Evolutionary conservation across 2,113 vertebrate genomes (phyloP), one percentile per base, ranked within the genome.

Genomic region (Microcebus griseorufus): DNA sequence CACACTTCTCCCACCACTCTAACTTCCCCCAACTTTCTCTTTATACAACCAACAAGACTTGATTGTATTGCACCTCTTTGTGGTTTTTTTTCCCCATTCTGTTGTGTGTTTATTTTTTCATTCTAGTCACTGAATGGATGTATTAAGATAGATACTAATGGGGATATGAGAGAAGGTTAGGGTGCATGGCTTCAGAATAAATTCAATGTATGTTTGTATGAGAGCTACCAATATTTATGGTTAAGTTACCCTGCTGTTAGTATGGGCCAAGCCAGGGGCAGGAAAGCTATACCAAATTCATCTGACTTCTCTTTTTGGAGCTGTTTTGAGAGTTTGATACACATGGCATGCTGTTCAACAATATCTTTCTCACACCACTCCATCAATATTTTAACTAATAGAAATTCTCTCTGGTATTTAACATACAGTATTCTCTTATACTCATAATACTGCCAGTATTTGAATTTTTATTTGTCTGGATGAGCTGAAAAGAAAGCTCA

Each of bases 311-410:
- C 62, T 48, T 70, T 17, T 0, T 10, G 6, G 34, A 13, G 2
- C 4, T 69, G 14, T 65, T 84, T 90, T 96, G 75, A 53, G 55
- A 73, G n/a, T 85, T 80, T 87, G 64, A 72, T 58, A 11, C 29
- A 27, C 20, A 18, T 23, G 32, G 34, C 18, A 14, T 37, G 3
- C 14, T 94, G 8, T 83, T 92, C n/a, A 72, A 86, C 51, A 75
- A 12, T 23, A 42, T 72, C 42, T 87, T 73, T 76, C 58, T 64
- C 22, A 75, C 42, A 27, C 11, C 18, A 86, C 2, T 39, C 29
- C 73, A 89, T 72, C n/a, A 65, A 7, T 94, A 45, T 81, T 85
- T 78, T 18, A 86, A 25, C 85, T 32, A 94, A 16, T 7, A 93
- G 32, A 92, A 55, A 79, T 92, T 81, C 42, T 39, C 17, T 45